Conservation (phyloP, 1,140 invertebrate genomes). For the Drosophila miranda region DNA sequence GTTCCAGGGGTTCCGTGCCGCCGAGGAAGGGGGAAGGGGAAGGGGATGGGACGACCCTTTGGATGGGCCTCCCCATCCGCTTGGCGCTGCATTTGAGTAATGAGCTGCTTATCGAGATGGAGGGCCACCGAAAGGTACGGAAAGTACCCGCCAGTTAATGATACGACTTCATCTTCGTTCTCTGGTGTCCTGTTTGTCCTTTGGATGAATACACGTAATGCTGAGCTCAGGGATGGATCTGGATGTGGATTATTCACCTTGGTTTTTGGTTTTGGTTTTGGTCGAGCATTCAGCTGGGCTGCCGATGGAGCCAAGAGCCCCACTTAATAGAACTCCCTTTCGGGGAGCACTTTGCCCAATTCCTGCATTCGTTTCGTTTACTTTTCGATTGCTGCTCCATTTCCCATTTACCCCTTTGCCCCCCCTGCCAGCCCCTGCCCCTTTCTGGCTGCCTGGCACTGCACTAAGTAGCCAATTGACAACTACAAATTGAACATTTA, state of each 20-base stretch:
- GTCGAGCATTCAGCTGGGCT: too few relatives aligned
- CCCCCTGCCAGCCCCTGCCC: too few relatives aligned
- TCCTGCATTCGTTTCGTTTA: constrained; percentile 46
- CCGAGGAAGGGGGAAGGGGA: too few relatives aligned
- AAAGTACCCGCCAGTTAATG: constrained; percentile 44
- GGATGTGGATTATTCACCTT: too few relatives aligned
- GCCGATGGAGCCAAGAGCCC: background rate
- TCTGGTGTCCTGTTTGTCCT: constrained; percentile 1
- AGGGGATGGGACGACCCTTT: constrained; percentile 21
- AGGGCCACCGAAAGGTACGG: constrained; percentile 53
- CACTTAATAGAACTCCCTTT: constrained; percentile 8
- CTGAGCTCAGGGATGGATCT: too few relatives aligned
- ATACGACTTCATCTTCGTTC: constrained; percentile 44
- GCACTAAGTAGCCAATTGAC: constrained; percentile 52
- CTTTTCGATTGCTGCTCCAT: constrained; percentile 40
- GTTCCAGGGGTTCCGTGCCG: constrained; percentile 15
- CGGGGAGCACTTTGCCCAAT: constrained; percentile 34
- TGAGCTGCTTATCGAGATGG: constrained; percentile 70
- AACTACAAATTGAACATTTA: constrained; percentile 63
- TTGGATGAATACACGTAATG: too few relatives aligned
- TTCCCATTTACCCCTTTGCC: background rate
- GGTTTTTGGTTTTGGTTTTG: too few relatives aligned
- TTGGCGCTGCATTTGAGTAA: constrained; percentile 62
- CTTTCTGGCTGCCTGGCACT: background rate
- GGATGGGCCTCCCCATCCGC: constrained; percentile 19